These are phyloP conservation scores for Dryobates pubescens DNA, from an alignment of 2,797 vertebrate genomes.

Conservation along the genomic window DNA sequence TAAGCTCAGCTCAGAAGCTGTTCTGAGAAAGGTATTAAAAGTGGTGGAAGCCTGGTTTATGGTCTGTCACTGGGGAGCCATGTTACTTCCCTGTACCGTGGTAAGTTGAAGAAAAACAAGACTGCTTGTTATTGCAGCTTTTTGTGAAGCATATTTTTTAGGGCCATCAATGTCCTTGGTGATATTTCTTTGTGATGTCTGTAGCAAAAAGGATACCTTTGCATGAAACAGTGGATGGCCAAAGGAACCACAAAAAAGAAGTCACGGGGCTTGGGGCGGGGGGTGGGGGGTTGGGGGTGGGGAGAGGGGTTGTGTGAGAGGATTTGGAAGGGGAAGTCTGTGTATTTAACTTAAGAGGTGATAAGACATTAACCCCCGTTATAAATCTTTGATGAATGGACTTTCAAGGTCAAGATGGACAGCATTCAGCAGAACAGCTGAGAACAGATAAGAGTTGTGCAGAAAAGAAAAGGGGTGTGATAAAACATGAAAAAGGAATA, in stretches of 20 bases:
- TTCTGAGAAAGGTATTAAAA: conserved; percentile 28
- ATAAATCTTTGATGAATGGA: conserved; percentile 25
- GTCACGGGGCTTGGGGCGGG: background rate
- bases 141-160: conserved; percentile 20
- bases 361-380: conserved; percentile 33
- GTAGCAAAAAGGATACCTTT: background rate
- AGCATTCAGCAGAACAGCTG: background rate
- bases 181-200: background rate
- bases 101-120: conserved; percentile 1
- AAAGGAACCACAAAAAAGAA: background rate
- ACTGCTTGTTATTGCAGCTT: background rate
- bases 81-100: background rate
- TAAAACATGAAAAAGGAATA: background rate
- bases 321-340: conserved; percentile 8
- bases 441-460: background rate
- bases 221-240: background rate
- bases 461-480: background rate
- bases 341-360: conserved; percentile 26
- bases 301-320: background rate
- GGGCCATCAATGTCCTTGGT: background rate
- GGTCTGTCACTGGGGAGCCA: background rate
- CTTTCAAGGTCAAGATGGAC: background rate
- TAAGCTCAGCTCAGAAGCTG: background rate
- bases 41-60: background rate
- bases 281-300: background rate